Evolutionary conservation across 2,888 invertebrate species (phyloP).

Genomic region (Empis stercorea): DNA sequence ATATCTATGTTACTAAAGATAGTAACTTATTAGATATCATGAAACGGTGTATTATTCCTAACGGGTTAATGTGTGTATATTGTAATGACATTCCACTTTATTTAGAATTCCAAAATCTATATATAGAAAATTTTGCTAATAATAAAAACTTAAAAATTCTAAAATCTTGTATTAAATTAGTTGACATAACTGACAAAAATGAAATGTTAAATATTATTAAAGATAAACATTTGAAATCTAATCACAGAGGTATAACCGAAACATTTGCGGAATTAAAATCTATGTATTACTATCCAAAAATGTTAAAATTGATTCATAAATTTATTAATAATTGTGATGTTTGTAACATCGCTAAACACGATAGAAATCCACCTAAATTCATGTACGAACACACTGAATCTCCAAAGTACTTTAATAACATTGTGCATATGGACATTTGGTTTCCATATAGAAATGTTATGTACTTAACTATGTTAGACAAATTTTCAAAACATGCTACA

Average conservation of each 20-base stretch:
- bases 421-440: conserved; percentile 6
- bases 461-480: conserved; percentile 6
- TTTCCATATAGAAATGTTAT: conserved; percentile 3
- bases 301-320: conserved; percentile 5
- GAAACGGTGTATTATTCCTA: conserved; percentile 5
- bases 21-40: not conserved
- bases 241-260: conserved; percentile 7
- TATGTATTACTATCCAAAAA: conserved; percentile 5
- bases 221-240: conserved; percentile 5
- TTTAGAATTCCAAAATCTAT: conserved; percentile 5
- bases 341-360: conserved; percentile 5
- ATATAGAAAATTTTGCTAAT: conserved; percentile 7
- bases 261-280: conserved; percentile 4
- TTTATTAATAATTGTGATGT: conserved; percentile 6
- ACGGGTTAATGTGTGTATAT: conserved; percentile 10
- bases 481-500: conserved; percentile 4
- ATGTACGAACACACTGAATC: conserved; percentile 1
- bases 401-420: not conserved
- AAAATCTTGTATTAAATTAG: not conserved
- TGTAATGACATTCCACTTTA: conserved; percentile 5
- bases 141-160: not conserved
- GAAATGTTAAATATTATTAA: conserved; percentile 2
- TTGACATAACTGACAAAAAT: conserved; percentile 5
- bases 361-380: not conserved
- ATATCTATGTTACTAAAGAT: not conserved